A percentile compares a stretch with the other conserved stretches of the same genome.
Conservation (phyloP, 2,888 invertebrate species). For the Furcula furcula region DNA sequence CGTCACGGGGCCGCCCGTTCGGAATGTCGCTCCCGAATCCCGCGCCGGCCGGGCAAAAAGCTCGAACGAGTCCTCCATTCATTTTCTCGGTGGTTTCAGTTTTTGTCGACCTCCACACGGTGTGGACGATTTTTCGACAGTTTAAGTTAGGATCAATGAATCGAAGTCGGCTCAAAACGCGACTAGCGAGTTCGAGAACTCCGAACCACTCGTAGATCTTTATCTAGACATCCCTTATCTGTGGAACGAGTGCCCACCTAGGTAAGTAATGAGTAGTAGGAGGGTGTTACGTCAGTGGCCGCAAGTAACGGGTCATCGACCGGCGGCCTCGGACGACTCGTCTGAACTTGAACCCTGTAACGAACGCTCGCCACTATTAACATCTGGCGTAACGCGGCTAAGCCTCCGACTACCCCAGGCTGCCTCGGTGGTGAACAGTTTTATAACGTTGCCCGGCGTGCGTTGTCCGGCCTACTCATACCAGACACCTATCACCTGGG, state of each 20-base stretch:
- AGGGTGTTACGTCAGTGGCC: constrained; percentile 34
- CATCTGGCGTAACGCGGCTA: constrained; percentile 16
- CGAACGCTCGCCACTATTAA: constrained; percentile 33
- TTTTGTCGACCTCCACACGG: constrained; percentile 23
- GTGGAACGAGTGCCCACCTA: constrained; percentile 6
- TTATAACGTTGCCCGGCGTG: neutral
- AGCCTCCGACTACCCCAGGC: neutral
- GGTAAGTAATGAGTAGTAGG: constrained; percentile 20
- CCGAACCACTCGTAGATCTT: neutral
- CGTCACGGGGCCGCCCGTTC: constrained; percentile 9
- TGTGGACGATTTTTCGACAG: constrained; percentile 19
- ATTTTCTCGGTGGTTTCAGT: constrained; percentile 22
- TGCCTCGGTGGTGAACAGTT: no score
- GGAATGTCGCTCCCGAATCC: constrained; percentile 20
- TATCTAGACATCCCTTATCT: constrained; percentile 1
- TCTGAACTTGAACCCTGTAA: constrained; percentile 48
- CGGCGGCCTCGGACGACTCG: constrained; percentile 28
- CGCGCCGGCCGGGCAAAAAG: constrained; percentile 19
- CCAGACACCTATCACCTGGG: no score
- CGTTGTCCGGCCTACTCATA: no score
- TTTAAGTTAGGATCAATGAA: constrained; percentile 21
- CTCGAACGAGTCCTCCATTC: constrained; percentile 26
- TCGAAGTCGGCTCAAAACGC: neutral
- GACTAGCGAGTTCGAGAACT: neutral
- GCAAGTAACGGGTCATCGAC: constrained; percentile 40